These are phyloP conservation scores for Cryptus viduatorius DNA, from an alignment of 2,888 invertebrate genomes.

Conservation along the genomic window DNA sequence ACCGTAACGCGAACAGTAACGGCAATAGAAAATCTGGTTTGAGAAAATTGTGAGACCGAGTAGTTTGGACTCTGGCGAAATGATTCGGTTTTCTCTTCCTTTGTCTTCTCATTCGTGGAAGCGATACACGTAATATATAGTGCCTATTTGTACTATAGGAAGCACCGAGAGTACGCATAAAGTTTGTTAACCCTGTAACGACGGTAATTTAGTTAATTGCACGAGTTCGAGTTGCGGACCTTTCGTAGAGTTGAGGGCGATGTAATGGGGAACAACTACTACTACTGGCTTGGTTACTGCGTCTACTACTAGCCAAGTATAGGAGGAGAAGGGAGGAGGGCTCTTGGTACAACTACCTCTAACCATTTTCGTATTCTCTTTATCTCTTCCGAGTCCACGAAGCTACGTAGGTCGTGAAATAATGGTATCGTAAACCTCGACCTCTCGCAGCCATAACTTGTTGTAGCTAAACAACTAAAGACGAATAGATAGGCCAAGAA, in stretches of 20 bases:
- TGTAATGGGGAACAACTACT: slow-evolving; percentile 32
- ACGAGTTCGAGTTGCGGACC: slow-evolving; percentile 27
- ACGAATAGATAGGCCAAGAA: neutral
- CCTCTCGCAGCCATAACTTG: slow-evolving; percentile 18
- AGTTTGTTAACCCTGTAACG: slow-evolving; percentile 51
- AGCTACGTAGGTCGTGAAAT: neutral
- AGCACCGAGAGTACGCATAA: slow-evolving; percentile 31
- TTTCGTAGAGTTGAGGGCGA: slow-evolving; percentile 24
- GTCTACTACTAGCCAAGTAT: neutral
- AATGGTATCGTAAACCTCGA: slow-evolving; percentile 26
- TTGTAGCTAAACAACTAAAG: neutral
- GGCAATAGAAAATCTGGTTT: slow-evolving; percentile 1
- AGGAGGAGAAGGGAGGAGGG: neutral
- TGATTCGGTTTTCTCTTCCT: slow-evolving; percentile 33
- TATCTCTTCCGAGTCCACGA: slow-evolving; percentile 26
- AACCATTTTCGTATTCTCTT: slow-evolving; percentile 32
- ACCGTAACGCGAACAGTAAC: neutral
- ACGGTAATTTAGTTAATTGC: slow-evolving; percentile 56
- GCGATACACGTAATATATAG: neutral
- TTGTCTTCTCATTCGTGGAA: neutral
- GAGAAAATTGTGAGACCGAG: slow-evolving; percentile 27
- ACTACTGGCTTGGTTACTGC: neutral
- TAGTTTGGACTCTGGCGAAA: slow-evolving; percentile 22
- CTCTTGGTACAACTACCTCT: slow-evolving; percentile 18
- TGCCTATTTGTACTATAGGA: slow-evolving; percentile 5